Base-by-base conservation (phyloP, 2,797 vertebrate species). In the Echeneis naucrates region DNA sequence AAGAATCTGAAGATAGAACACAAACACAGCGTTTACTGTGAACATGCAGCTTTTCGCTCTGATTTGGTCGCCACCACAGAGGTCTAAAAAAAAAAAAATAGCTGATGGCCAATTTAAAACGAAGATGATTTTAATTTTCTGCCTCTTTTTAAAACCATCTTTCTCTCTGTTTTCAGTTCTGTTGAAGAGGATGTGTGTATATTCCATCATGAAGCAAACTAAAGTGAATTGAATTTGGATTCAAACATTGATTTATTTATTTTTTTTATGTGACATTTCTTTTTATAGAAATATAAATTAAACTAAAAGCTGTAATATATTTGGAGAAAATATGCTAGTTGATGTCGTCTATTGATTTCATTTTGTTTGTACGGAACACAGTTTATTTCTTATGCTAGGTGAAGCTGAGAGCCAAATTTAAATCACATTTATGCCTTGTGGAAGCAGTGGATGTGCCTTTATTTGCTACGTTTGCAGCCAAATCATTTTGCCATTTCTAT, bases 81-180 rank as follows among this genome's bases (percentile, higher is more conserved):
- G 38, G n/a, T n/a, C n/a, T n/a, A n/a, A n/a, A n/a, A n/a, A n/a
- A n/a, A n/a, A n/a, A n/a, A n/a, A n/a, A n/a, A n/a, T 14, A 47
- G 5, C 5, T 24, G 42, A 2, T 44, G n/a, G n/a, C n/a, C n/a
- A n/a, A n/a, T n/a, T n/a, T n/a, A n/a, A n/a, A n/a, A n/a, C n/a
- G n/a, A n/a, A n/a, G n/a, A n/a, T n/a, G n/a, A n/a, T n/a, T n/a
- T n/a, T n/a, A n/a, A n/a, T n/a, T n/a, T n/a, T n/a, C n/a, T n/a
- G n/a, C n/a, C n/a, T n/a, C n/a, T n/a, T n/a, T n/a, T n/a, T n/a
- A n/a, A n/a, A n/a, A n/a, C 5, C 10, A 6, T 26, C 8, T 51
- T 4, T 32, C 2, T 56, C 24, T 47, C 9, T 71, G 11, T 47
- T 88, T 91, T 57, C 93, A 98, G 97, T 97, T 98, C 94, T 98